These are phyloP conservation scores for Pocillopora verrucosa DNA, from an alignment of 64 coral and sea anemone species.

Conservation along the genomic window DNA sequence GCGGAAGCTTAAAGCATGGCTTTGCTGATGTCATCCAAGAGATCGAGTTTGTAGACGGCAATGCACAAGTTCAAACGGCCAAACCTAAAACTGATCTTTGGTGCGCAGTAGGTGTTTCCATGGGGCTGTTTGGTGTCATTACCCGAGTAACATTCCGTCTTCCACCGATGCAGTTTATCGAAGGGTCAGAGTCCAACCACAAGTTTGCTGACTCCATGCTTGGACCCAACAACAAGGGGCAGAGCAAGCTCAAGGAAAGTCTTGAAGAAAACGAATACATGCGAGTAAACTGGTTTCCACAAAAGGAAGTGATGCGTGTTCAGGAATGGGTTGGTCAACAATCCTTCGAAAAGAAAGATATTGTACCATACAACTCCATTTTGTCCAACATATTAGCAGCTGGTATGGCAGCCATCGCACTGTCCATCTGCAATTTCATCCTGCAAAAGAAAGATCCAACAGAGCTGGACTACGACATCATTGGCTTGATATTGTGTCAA, in stretches of 20 bases:
- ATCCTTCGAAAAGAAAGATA: background rate
- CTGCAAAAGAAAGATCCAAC: conserved; percentile 34
- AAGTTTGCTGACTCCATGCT: conserved; percentile 58
- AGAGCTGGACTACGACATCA: background rate
- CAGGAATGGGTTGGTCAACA: conserved; percentile 58
- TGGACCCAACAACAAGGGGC: conserved; percentile 32
- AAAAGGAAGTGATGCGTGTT: conserved; percentile 51
- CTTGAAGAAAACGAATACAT: conserved; percentile 54
- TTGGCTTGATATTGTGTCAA: conserved; percentile 25
- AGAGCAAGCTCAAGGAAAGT: conserved; percentile 37
- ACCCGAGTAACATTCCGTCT: conserved; percentile 77
- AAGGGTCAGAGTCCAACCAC: conserved; percentile 39
- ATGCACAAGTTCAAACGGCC: conserved; percentile 36
- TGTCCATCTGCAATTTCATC: conserved; percentile 43
- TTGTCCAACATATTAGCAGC: conserved; percentile 11
- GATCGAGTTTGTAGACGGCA: conserved; percentile 79
- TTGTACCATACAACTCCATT: conserved; percentile 31
- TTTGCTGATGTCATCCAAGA: conserved; percentile 68
- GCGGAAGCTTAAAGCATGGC: conserved; percentile 66
- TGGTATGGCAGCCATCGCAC: conserved; percentile 28
- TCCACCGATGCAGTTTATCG: conserved; percentile 7
- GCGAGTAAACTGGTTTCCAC: conserved; percentile 69
- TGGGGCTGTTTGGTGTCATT: conserved; percentile 79
- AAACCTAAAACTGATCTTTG: conserved; percentile 41
- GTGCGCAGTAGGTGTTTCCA: conserved; percentile 72